Percentiles rank a stretch among this genome's conserved stretches.
phyloP scores from a whole-genome alignment of 2,888 invertebrate genomes.

The Rhagonycha lutea region DNA sequence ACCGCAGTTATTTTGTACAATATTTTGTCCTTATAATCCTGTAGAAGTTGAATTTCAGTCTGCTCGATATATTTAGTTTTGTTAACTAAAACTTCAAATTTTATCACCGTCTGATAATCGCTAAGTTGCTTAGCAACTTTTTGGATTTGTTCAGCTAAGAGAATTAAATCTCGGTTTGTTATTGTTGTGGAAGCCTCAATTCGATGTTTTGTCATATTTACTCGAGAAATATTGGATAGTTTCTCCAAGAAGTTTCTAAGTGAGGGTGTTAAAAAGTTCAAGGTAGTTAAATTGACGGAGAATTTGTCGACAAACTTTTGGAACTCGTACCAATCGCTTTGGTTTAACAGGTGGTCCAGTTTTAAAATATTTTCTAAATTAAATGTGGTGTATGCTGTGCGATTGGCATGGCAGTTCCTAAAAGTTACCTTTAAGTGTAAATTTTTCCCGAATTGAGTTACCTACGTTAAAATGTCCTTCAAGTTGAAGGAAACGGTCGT shows the following conservation, averaged over 20 bases:
- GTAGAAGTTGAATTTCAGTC: conserved; percentile 69
- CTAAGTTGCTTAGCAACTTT: conserved; percentile 67
- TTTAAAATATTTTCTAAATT: conserved; percentile 72
- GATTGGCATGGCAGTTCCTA: conserved; percentile 74
- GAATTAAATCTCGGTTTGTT: conserved; percentile 65
- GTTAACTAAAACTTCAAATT: conserved; percentile 70
- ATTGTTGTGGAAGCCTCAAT: conserved; percentile 65
- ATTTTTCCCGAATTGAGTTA: background rate
- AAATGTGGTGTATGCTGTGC: conserved; percentile 74
- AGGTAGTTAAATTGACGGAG: conserved; percentile 60
- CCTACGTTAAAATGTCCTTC: conserved; percentile 59
- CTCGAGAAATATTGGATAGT: conserved; percentile 61
- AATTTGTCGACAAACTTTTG: conserved; percentile 60
- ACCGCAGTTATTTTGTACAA: conserved; percentile 77
- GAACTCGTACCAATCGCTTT: conserved; percentile 66
- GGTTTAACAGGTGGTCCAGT: conserved; percentile 68
- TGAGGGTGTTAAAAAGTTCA: conserved; percentile 63
- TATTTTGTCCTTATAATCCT: conserved; percentile 71
- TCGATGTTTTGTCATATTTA: conserved; percentile 62
- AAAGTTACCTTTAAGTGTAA: background rate
- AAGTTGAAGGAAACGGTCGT: conserved; percentile 61
- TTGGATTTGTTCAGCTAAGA: conserved; percentile 68
- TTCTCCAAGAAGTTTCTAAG: conserved; percentile 63
- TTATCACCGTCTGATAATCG: conserved; percentile 72
- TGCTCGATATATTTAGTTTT: conserved; percentile 68